Conservation (phyloP, 2,888 invertebrate genomes). For the Ceratothoa steindachneri region DNA sequence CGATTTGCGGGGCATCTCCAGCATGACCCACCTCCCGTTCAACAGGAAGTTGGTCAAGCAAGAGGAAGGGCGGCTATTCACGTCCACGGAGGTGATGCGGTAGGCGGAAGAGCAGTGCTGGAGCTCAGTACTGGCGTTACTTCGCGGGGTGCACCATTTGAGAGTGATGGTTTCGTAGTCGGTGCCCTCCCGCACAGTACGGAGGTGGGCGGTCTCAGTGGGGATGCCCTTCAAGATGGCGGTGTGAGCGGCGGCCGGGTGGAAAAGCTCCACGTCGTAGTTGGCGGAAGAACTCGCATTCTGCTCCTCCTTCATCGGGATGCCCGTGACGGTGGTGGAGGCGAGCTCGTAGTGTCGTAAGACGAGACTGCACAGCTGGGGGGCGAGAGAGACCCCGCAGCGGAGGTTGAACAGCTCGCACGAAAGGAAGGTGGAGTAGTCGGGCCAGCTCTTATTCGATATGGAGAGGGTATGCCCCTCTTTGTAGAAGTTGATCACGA, state of each 20-base stretch:
- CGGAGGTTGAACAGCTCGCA: constrained; percentile 57
- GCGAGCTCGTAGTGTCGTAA: constrained; percentile 78
- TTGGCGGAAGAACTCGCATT: constrained; percentile 96
- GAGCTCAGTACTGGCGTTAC: constrained; percentile 71
- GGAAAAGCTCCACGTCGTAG: constrained; percentile 96
- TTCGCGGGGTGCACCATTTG: constrained; percentile 94
- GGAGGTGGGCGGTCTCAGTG: constrained; percentile 56
- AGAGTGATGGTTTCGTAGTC: constrained; percentile 80
- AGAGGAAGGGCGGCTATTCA: constrained; percentile 92
- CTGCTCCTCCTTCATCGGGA: constrained; percentile 99
- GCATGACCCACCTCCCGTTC: constrained; percentile 83
- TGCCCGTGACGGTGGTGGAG: constrained; percentile 94
- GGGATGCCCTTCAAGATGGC: constrained; percentile 64
- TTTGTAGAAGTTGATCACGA: constrained; percentile 83
- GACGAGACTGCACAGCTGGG: constrained; percentile 61
- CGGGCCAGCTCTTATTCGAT: constrained; percentile 62
- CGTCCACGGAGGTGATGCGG: constrained; percentile 91
- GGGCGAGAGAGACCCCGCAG: constrained; percentile 62
- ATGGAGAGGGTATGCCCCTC: constrained; percentile 73
- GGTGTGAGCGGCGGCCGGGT: constrained; percentile 77
- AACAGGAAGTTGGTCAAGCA: constrained; percentile 96
- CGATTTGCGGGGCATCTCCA: constrained; percentile 64
- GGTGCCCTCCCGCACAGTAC: constrained; percentile 67
- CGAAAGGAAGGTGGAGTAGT: constrained; percentile 52
- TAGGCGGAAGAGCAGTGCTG: constrained; percentile 80